These are phyloP conservation scores for Camponotus pennsylvanicus DNA, from an alignment of 1,140 invertebrate genomes.

Conservation along the genomic window DNA sequence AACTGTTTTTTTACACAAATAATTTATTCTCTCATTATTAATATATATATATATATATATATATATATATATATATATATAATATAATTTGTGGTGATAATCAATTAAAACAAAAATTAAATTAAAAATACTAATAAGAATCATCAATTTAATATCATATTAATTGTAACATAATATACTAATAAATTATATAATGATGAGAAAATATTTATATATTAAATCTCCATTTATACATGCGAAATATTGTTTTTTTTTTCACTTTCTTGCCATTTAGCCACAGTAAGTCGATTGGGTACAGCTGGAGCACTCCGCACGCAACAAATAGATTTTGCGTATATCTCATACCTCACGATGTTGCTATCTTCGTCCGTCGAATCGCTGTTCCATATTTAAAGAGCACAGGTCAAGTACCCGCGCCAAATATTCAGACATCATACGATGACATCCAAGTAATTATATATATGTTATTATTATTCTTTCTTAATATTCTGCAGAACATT, in stretches of 20 bases:
- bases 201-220: neutral
- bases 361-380: conserved; percentile 56
- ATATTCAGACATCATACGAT: conserved; percentile 44
- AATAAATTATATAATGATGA: neutral
- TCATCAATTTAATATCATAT: neutral
- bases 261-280: conserved; percentile 16
- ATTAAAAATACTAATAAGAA: too few species aligned
- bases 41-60: too few species aligned
- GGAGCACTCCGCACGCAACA: conserved; percentile 47
- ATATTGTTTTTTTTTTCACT: conserved; percentile 10
- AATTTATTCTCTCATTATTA: too few species aligned
- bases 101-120: neutral
- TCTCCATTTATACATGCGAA: neutral
- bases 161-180: neutral
- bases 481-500: neutral
- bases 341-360: conserved; percentile 49
- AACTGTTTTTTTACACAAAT: too few species aligned
- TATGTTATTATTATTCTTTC: neutral
- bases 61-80: neutral
- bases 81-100: neutral
- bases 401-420: conserved; percentile 58
- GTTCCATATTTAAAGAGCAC: conserved; percentile 62
- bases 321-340: conserved; percentile 49
- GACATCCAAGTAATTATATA: neutral
- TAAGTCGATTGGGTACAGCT: conserved; percentile 55